phyloP scores from a whole-genome alignment of 1,140 invertebrate species.

The Brachionus koreanus region DNA sequence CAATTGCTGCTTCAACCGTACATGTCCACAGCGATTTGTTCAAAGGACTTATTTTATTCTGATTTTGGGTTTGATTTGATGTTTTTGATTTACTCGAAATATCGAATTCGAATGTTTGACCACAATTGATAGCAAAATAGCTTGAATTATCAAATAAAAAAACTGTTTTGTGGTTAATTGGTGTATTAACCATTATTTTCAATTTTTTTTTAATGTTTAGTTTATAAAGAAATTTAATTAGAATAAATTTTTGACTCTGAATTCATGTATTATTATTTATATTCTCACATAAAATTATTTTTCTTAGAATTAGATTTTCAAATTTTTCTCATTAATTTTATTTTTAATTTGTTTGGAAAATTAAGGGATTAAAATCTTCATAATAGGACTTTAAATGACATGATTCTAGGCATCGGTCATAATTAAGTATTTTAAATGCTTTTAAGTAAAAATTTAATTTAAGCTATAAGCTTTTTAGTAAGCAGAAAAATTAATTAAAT shows the following conservation, averaged over 20 bases:
- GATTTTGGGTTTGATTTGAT: slow-evolving; percentile 63
- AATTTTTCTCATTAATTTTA: background rate
- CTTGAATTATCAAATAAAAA: slow-evolving; percentile 88
- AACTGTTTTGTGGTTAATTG: slow-evolving; percentile 75
- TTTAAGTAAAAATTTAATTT: too few relatives aligned
- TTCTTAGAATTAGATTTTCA: background rate
- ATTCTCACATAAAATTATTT: slow-evolving; percentile 17
- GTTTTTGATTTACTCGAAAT: slow-evolving; percentile 60
- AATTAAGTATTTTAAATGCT: too few relatives aligned
- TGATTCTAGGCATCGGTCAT: too few relatives aligned
- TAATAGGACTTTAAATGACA: too few relatives aligned
- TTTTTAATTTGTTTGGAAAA: too few relatives aligned
- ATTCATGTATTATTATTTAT: slow-evolving; percentile 5
- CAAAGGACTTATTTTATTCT: slow-evolving; percentile 66
- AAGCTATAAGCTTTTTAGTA: too few relatives aligned
- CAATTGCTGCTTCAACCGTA: slow-evolving; percentile 83
- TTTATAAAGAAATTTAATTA: slow-evolving; percentile 30
- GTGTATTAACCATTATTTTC: slow-evolving; percentile 22
- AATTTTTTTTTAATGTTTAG: slow-evolving; percentile 2
- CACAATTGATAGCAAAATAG: slow-evolving; percentile 78
- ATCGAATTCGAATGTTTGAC: slow-evolving; percentile 81
- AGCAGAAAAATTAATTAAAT: too few relatives aligned
- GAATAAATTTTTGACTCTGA: background rate
- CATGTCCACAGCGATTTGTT: slow-evolving; percentile 90
- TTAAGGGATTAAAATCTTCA: too few relatives aligned